Evolutionary conservation across 2,888 invertebrate species (phyloP), one percentile per base, ranked within the genome.

Genomic region (Orthosia cruda): DNA sequence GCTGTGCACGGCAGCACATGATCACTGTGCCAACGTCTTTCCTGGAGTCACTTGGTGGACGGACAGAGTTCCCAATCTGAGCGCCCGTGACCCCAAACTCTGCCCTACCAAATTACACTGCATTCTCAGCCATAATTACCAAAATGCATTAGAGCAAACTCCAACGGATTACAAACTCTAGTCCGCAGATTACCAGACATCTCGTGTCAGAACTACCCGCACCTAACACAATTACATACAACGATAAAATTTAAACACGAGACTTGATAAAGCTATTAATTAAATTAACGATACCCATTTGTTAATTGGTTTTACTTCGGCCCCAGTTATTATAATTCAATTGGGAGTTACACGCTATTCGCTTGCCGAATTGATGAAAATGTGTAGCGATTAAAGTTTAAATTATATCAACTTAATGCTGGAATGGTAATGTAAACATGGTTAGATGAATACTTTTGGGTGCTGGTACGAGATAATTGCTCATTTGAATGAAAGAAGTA

Each of bases 281-380:
- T 81, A 59, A 81, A 83, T 86, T 84, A 87, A 45, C 75, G n/a
- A 66, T 54, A 81, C 67, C 70, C 77, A 81, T 87, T 77, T 70
- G 73, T 75, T 87, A 87, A 87, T 87, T 85, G 80, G 80, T 83
- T 86, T 86, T 80, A 79, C 68, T 81, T 70, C 62, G 23, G 65
- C 55, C 54, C 50, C 68, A 76, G 73, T 83, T 87, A 87, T 87
- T 78, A 84, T 80, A 81, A 80, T 85, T 80, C 76, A 65, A 83
- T 87, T 87, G 81, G 74, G 62, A 73, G 47, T 26, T 63, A 50
- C 69, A 68, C 52, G 59, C 32, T 63, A 50, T 63, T 80, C 71
- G 26, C 65, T 71, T 67, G 49, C 63, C 23, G 49, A 79, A 79
- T 69, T 61, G 55, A 84, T 81, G 70, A 16, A 45, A 66, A 68